phyloP scores from a whole-genome alignment of 2,113 vertebrate genomes.

The Tetrax tetrax region DNA sequence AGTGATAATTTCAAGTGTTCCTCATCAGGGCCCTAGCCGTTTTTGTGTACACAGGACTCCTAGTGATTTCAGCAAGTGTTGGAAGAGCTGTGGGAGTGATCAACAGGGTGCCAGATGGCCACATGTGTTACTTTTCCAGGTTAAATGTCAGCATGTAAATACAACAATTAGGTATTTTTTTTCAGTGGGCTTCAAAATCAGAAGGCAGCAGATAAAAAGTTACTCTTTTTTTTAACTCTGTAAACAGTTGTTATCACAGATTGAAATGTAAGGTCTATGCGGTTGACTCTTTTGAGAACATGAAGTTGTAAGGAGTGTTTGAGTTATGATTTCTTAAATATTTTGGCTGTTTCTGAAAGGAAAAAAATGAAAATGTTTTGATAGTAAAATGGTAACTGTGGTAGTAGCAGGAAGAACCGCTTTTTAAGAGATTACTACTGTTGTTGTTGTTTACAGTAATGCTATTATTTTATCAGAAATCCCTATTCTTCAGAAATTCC shows the following conservation, averaged over 20 bases:
- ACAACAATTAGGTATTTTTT: background rate
- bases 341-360: background rate
- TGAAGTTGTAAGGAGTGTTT: background rate
- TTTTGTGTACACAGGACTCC: background rate
- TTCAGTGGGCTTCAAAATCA: background rate
- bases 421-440: background rate
- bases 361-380: background rate
- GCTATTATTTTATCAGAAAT: background rate
- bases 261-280: background rate
- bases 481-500: background rate
- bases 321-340: background rate
- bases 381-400: background rate
- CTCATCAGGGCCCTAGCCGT: background rate
- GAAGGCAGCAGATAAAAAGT: background rate
- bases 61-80: background rate
- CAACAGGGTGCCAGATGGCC: constrained; percentile 13
- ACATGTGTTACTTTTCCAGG: background rate
- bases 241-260: background rate
- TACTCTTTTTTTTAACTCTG: background rate
- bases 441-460: background rate
- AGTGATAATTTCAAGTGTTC: background rate
- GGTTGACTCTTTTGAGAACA: background rate
- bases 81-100: background rate
- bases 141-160: constrained; percentile 30
- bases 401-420: background rate